phyloP scores from a whole-genome alignment of 2,888 invertebrate species.

The Erebia epiphron region DNA sequence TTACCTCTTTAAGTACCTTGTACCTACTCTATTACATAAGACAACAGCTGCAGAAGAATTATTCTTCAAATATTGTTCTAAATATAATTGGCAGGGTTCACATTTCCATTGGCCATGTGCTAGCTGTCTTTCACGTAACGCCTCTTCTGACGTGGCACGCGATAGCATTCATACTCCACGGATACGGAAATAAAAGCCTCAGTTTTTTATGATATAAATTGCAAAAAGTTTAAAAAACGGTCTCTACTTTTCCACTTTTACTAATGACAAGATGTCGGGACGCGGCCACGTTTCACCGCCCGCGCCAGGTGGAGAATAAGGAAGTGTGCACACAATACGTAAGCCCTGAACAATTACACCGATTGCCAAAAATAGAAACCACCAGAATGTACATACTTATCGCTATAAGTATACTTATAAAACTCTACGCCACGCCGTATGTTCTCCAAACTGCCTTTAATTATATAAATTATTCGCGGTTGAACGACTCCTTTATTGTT shows the following conservation, averaged over 20 bases:
- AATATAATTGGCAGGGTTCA: constrained; percentile 27
- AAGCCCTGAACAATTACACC: constrained; percentile 58
- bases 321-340: constrained; percentile 63
- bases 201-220: constrained; percentile 45
- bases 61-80: constrained; percentile 24
- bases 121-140: constrained; percentile 32
- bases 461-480: constrained; percentile 54
- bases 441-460: constrained; percentile 50
- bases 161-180: constrained; percentile 49
- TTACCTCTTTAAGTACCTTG: constrained; percentile 7
- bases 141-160: constrained; percentile 51
- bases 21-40: constrained; percentile 31
- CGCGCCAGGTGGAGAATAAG: constrained; percentile 74
- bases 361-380: constrained; percentile 66
- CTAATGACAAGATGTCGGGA: constrained; percentile 66
- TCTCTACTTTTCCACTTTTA: constrained; percentile 64
- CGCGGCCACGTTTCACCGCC: constrained; percentile 67
- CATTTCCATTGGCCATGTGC: constrained; percentile 33
- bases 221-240: constrained; percentile 63
- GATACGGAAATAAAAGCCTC: constrained; percentile 39
- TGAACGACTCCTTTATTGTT: constrained; percentile 67
- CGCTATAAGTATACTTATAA: constrained; percentile 28
- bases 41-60: constrained; percentile 29
- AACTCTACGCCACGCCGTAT: constrained; percentile 47
- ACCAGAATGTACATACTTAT: constrained; percentile 45